phyloP scores from a whole-genome alignment of 2,888 invertebrate genomes.

The Amphipoea oculea region DNA sequence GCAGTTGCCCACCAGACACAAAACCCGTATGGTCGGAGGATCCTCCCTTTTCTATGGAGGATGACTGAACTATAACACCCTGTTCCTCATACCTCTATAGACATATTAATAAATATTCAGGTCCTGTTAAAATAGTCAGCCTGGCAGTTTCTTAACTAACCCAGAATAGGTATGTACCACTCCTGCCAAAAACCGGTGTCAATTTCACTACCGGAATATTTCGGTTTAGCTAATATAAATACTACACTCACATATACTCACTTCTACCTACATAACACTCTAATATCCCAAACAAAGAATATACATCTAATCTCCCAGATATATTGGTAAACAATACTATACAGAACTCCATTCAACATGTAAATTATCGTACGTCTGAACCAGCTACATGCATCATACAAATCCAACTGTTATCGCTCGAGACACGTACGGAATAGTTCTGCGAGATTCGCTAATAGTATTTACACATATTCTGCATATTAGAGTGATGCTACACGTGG shows the following conservation, averaged over 20 bases:
- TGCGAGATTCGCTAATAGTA: conserved; percentile 28
- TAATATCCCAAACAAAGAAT: neutral
- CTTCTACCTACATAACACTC: neutral
- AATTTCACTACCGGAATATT: neutral
- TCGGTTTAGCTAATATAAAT: neutral
- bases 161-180: neutral
- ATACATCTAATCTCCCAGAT: neutral
- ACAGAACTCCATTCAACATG: conserved; percentile 14
- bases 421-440: conserved; percentile 46
- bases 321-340: conserved; percentile 5
- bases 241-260: neutral
- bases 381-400: conserved; percentile 22
- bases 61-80: too few relatives aligned
- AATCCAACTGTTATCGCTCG: conserved; percentile 36
- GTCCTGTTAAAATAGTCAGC: neutral
- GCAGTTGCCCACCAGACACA: too few relatives aligned
- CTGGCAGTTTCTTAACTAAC: neutral
- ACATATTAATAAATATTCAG: too few relatives aligned
- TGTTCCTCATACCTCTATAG: too few relatives aligned
- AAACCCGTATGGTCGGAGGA: too few relatives aligned
- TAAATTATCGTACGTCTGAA: conserved; percentile 19
- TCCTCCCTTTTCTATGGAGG: too few relatives aligned
- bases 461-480: conserved; percentile 48
- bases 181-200: neutral
- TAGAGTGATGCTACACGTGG: conserved; percentile 15